Conservation (phyloP, 2,888 invertebrate species). For the Magallana nippona region DNA sequence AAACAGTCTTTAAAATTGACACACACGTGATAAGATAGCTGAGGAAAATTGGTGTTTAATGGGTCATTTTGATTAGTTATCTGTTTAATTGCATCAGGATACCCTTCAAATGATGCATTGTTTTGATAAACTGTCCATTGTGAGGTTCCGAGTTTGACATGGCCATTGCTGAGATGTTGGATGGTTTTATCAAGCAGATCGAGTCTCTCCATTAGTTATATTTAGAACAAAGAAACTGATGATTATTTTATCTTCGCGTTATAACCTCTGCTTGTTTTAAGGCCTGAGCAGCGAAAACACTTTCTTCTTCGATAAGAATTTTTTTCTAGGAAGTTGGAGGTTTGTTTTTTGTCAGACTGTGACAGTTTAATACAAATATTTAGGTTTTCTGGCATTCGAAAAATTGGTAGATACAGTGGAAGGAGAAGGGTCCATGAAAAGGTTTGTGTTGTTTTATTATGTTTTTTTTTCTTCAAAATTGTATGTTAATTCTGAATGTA, state of each 20-base stretch:
- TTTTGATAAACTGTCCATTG: constrained; percentile 3
- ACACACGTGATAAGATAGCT: not conserved
- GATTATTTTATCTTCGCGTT: not conserved
- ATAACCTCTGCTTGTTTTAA: not conserved
- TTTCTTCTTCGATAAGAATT: constrained; percentile 15
- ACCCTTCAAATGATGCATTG: not conserved
- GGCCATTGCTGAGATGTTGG: not conserved
- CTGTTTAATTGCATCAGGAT: not conserved
- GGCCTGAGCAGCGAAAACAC: not conserved
- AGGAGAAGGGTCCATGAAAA: not conserved
- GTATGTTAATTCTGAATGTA: too few relatives aligned
- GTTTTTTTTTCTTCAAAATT: not conserved
- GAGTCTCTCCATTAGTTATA: not conserved
- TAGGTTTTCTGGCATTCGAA: constrained; percentile 8
- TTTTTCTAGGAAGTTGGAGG: constrained; percentile 12
- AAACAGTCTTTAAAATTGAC: not conserved
- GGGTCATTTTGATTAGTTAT: constrained; percentile 14
- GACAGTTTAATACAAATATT: constrained; percentile 21
- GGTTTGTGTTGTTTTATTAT: not conserved
- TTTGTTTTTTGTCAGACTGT: constrained; percentile 7
- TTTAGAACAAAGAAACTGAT: not conserved
- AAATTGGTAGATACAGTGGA: not conserved
- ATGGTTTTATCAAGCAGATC: not conserved
- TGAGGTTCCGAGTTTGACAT: not conserved
- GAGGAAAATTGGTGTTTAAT: not conserved